Conservation (phyloP, 2,888 invertebrate genomes). For the Trissonchulus sp. region DNA sequence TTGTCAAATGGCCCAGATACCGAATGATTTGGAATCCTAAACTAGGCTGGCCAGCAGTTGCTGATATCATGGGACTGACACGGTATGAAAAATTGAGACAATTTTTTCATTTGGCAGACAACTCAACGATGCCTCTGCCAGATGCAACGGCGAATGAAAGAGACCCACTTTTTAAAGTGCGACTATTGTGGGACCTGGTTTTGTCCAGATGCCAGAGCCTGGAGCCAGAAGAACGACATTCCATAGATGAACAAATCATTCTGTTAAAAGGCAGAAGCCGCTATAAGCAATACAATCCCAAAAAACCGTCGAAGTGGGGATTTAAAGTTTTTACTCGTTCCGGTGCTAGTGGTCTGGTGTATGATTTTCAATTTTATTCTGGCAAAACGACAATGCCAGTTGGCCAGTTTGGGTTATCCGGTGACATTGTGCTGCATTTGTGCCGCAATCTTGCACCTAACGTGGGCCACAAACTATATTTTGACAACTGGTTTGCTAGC, state of each 20-base stretch:
- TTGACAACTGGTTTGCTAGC: neutral
- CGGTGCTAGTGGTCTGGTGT: neutral
- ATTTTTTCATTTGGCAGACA: neutral
- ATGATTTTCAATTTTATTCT: neutral
- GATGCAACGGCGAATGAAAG: neutral
- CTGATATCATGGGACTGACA: neutral
- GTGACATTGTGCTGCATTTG: neutral
- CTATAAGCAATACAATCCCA: neutral
- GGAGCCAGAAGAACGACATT: neutral
- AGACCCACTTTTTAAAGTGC: neutral
- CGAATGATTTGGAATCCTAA: neutral
- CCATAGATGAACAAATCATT: neutral
- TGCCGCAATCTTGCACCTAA: neutral
- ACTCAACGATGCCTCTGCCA: neutral
- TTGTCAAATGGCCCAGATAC: neutral
- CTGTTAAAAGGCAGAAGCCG: neutral
- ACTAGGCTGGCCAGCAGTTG: neutral
- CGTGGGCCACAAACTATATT: neutral
- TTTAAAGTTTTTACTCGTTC: neutral
- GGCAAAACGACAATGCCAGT: neutral
- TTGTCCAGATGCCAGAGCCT: neutral
- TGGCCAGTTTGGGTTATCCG: neutral
- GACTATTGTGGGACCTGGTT: neutral
- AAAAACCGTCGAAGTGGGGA: neutral
- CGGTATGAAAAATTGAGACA: neutral